Evolutionary conservation across 2,797 vertebrate species (phyloP), one percentile per base, ranked within the genome.

Genomic region (Thaleichthys pacificus): DNA sequence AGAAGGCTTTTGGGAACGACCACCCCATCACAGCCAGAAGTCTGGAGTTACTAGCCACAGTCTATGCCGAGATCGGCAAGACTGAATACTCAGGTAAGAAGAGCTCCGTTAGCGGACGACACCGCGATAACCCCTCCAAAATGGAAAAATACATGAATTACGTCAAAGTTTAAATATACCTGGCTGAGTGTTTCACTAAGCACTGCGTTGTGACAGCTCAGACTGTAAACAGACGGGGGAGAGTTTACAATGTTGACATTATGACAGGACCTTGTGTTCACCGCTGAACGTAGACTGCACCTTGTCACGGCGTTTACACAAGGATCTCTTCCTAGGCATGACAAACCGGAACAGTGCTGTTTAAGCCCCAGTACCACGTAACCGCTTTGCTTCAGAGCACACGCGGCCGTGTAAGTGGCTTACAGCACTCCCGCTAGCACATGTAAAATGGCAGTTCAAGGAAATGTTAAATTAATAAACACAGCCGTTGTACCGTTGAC

Each of bases 21-120:
- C 93, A 94, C 68, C 92, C 93, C 32, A 89, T 93, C 65, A 94
- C 93, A 79, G 88, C 91, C 84, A 89, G 90, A 80, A 95, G 93
- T 78, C 90, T 94, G 86, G 91, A 94, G 88, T 91, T 93, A 14
- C 91, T 95, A 83, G 93, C 93, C 68, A 92, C 91, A 0, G 91
- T 93, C 80, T 95, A 93, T 65, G 93, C 92, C 82, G 93, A 94
- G 85, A 93, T 93, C 47, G 93, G 92, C 77, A 94, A 93, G 83
- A 93, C 91, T 0, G 93, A 94, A 83, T 94, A 94, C 85, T 91
- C 92, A 91, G 92, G 94, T 94, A 88, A 86, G 71, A 28, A 9
- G 17, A 54, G 51, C 17, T 7, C 19, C 32, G 35, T n/a, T 19
- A 17, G 5, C 51, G 38, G 35, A 42, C 38, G 38, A 42, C 7